Conservation (phyloP, 92 coral and sea anemone genomes). For the Zoanthus solanderi region DNA sequence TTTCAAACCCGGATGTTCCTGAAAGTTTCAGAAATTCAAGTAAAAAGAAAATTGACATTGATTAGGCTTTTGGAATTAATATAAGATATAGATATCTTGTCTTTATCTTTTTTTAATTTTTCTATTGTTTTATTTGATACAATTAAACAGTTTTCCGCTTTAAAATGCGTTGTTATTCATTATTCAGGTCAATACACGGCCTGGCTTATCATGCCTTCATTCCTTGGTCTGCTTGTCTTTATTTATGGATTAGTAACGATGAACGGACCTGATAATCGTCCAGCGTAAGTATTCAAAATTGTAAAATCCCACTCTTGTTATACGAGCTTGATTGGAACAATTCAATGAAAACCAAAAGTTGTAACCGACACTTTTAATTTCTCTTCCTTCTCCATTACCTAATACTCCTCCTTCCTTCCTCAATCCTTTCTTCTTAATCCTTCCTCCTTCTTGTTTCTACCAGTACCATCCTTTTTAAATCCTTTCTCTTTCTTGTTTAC, state of each 20-base stretch:
- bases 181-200: slow-evolving; percentile 96
- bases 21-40: no score
- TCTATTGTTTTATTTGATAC: not conserved
- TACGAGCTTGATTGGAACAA: no score
- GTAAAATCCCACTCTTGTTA: no score
- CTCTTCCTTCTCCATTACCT: not conserved
- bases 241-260: slow-evolving; percentile 86
- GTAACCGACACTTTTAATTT: not conserved
- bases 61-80: no score
- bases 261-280: slow-evolving; percentile 92
- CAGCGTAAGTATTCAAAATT: slow-evolving; percentile 82
- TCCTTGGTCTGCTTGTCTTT: slow-evolving; percentile 92
- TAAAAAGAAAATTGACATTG: no score
- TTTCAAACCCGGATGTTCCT: no score
- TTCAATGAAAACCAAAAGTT: no score
- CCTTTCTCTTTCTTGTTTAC: no score
- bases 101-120: no score
- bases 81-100: no score
- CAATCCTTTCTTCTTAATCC: no score
- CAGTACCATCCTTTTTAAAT: not conserved
- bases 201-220: slow-evolving; percentile 97
- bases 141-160: no score
- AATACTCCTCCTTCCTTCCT: not conserved
- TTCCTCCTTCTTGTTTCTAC: not conserved
- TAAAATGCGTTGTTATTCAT: not conserved